Conservation (phyloP, 2,113 vertebrate species). For the Tachysurus fulvidraco region DNA sequence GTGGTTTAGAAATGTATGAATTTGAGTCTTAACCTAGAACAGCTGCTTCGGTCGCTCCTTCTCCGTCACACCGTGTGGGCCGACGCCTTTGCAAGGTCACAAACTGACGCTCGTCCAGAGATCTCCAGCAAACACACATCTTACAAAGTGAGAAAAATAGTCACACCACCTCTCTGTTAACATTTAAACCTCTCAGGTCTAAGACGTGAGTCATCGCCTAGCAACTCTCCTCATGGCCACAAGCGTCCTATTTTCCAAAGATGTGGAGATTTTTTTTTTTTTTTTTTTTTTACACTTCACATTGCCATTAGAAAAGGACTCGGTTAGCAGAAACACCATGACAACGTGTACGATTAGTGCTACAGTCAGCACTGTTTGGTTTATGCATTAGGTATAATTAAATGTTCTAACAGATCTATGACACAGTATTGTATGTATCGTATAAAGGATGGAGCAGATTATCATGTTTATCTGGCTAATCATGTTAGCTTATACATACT, state of each 20-base stretch:
- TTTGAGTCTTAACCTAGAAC: neutral
- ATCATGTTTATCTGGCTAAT: neutral
- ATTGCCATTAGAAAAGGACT: slow-evolving; percentile 1
- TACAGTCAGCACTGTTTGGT: neutral
- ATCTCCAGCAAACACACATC: neutral
- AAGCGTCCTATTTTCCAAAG: slow-evolving; percentile 27
- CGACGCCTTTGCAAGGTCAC: slow-evolving; percentile 13
- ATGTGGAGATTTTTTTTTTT: slow-evolving; percentile 1
- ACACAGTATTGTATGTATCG: neutral
- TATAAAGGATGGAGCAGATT: slow-evolving; percentile 1
- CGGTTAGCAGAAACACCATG: neutral
- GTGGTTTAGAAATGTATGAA: neutral
- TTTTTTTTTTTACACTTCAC: neutral
- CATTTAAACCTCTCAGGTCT: slow-evolving; percentile 30
- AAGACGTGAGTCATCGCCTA: slow-evolving; percentile 39
- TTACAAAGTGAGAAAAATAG: slow-evolving; percentile 24
- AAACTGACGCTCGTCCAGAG: neutral
- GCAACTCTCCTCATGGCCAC: slow-evolving; percentile 42
- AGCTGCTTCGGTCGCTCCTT: slow-evolving; percentile 2
- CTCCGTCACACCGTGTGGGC: neutral
- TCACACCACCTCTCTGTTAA: slow-evolving; percentile 20
- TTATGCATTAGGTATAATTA: neutral
- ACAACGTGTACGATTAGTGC: slow-evolving; percentile 12
- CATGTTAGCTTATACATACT: slow-evolving; percentile 1
- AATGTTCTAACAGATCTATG: neutral